These are phyloP conservation scores for Rhynchophorus ferrugineus DNA, from an alignment of 1,140 invertebrate genomes.

Conservation along the genomic window DNA sequence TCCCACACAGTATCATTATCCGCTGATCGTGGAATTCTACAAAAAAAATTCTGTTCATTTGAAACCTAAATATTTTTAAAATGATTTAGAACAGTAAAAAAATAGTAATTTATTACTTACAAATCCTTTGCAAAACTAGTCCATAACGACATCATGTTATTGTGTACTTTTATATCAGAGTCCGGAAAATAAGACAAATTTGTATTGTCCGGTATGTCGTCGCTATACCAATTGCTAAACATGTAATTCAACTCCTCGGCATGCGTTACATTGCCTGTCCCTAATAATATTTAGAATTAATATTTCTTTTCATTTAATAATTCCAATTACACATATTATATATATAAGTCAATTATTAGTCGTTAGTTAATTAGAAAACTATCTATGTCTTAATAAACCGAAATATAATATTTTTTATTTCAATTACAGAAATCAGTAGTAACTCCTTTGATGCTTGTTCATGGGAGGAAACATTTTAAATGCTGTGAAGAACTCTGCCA, in stretches of 20 bases:
- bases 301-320: background rate
- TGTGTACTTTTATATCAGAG: slow-evolving; percentile 8
- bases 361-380: background rate
- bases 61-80: background rate
- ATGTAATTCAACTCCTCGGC: slow-evolving; percentile 16
- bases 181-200: slow-evolving; percentile 16
- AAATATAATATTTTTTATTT: too few relatives aligned
- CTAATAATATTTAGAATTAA: background rate
- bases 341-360: background rate
- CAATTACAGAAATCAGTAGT: too few relatives aligned
- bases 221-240: slow-evolving; percentile 17
- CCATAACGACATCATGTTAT: slow-evolving; percentile 16
- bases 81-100: background rate
- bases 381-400: background rate
- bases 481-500: too few relatives aligned
- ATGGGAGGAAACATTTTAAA: too few relatives aligned
- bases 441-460: too few relatives aligned
- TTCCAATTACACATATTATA: background rate
- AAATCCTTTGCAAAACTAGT: slow-evolving; percentile 17
- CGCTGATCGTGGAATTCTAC: slow-evolving; percentile 8
- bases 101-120: slow-evolving; percentile 2
- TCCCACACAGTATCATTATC: slow-evolving; percentile 11
- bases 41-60: background rate
- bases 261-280: slow-evolving; percentile 10
- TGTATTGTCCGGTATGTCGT: slow-evolving; percentile 15